Percentiles rank a stretch among this genome's conserved stretches.
Conservation (phyloP, 2,797 vertebrate species). For the Sylvia borin region DNA sequence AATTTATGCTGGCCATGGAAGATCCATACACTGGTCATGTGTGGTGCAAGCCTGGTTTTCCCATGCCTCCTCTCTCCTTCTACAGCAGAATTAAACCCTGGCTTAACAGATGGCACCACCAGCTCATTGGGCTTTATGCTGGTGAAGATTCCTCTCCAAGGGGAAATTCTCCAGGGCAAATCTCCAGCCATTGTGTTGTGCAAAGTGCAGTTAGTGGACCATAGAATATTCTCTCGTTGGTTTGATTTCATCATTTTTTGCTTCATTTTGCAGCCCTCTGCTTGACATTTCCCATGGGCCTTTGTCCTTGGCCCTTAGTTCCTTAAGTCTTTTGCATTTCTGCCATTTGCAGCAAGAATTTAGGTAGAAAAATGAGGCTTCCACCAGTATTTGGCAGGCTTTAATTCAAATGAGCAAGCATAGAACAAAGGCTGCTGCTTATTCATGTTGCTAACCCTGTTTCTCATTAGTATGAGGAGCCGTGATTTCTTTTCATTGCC, state of each 20-base stretch:
- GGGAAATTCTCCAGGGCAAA: conserved; percentile 40
- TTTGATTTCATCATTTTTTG: conserved; percentile 50
- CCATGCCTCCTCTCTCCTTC: neutral
- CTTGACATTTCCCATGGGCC: conserved; percentile 22
- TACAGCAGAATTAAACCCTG: neutral
- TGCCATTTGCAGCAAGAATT: conserved; percentile 23
- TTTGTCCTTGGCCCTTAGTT: conserved; percentile 29
- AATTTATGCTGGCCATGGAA: neutral
- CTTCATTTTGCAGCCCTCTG: conserved; percentile 42
- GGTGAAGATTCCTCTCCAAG: conserved; percentile 15
- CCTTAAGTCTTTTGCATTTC: conserved; percentile 9
- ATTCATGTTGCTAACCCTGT: conserved; percentile 48
- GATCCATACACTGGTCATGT: neutral
- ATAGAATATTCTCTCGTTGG: neutral
- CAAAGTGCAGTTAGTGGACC: conserved; percentile 43
- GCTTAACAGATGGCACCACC: conserved; percentile 36
- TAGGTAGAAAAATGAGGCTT: conserved; percentile 49
- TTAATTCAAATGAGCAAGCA: conserved; percentile 32
- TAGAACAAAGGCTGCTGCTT: conserved; percentile 56
- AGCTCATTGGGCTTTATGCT: neutral
- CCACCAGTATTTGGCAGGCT: conserved; percentile 26
- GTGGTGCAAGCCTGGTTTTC: neutral
- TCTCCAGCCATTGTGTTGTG: neutral
- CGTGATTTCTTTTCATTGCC: conserved; percentile 49
- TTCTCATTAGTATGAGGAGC: conserved; percentile 58